Evolutionary conservation across 2,797 vertebrate species (phyloP).

Genomic region (Scyliorhinus canicula): DNA sequence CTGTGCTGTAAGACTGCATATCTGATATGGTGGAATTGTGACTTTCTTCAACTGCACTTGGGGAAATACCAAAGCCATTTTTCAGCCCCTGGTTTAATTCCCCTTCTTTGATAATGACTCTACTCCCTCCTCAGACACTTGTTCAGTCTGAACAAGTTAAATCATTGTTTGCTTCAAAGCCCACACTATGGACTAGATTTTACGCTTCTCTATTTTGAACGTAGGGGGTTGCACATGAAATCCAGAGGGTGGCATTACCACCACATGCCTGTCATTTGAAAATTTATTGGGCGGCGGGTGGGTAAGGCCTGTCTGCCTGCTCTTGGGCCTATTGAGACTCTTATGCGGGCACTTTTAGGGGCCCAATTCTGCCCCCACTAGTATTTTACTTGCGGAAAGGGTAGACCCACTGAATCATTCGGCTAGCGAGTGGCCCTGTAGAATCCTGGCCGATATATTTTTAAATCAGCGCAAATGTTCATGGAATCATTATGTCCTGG

Average conservation of each 20-base stretch:
- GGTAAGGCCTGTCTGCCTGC: too few relatives aligned
- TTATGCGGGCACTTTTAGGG: too few relatives aligned
- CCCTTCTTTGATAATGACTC: background rate
- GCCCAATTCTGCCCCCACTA: too few relatives aligned
- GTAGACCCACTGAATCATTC: too few relatives aligned
- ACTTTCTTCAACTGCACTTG: background rate
- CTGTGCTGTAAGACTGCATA: background rate
- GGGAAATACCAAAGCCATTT: background rate
- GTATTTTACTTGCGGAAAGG: too few relatives aligned
- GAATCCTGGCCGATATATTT: conserved; percentile 44
- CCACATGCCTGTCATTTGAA: too few relatives aligned
- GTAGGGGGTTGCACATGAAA: too few relatives aligned
- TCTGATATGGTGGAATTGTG: background rate
- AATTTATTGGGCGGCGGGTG: too few relatives aligned
- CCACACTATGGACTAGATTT: background rate
- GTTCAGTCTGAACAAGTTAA: background rate
- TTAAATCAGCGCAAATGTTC: conserved; percentile 35
- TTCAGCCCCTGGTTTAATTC: background rate
- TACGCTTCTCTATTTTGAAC: too few relatives aligned
- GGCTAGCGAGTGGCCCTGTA: too few relatives aligned
- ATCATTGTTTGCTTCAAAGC: background rate
- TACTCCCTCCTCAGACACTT: background rate
- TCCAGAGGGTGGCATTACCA: too few relatives aligned
- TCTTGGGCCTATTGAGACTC: too few relatives aligned
- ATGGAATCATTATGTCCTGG: background rate